phyloP scores from a whole-genome alignment of 2,888 invertebrate species.

The Stegophylla sp. region DNA sequence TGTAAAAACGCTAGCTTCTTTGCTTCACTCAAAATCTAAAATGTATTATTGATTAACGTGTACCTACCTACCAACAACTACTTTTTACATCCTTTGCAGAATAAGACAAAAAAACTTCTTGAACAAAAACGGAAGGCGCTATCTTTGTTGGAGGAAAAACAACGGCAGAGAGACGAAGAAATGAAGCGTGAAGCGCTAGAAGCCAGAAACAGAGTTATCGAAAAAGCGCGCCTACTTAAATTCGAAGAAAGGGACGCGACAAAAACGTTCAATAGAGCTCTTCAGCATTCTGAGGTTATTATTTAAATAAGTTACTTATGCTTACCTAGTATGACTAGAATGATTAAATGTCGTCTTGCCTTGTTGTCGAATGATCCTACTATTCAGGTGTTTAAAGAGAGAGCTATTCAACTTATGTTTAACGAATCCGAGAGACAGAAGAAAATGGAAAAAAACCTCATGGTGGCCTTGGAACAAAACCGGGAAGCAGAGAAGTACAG shows the following conservation, averaged over 20 bases:
- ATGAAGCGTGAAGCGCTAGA: conserved; percentile 22
- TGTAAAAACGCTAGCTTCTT: no score
- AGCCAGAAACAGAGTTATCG: conserved; percentile 4
- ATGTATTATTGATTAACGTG: not conserved
- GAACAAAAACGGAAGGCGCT: conserved; percentile 44
- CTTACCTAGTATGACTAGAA: no score
- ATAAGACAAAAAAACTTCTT: conserved; percentile 41
- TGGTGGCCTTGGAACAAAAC: not conserved
- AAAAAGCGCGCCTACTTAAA: conserved; percentile 1
- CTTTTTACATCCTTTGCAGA: no score
- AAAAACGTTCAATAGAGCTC: conserved; percentile 47
- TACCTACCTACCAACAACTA: no score
- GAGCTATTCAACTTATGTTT: conserved; percentile 31
- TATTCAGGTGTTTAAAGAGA: conserved; percentile 44
- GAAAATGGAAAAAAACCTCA: not conserved
- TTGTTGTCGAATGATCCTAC: not conserved
- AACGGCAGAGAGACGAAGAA: conserved; percentile 26
- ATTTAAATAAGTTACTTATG: not conserved
- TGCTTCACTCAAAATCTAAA: no score
- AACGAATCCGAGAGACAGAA: conserved; percentile 7
- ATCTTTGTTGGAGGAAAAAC: conserved; percentile 18
- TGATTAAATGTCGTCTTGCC: not conserved
- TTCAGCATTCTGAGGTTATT: conserved; percentile 33
- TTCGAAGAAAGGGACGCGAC: conserved; percentile 37
- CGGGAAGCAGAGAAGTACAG: not conserved